These are phyloP conservation scores for Macquaria australasica DNA, from an alignment of 2,113 vertebrate species.

Conservation along the genomic window DNA sequence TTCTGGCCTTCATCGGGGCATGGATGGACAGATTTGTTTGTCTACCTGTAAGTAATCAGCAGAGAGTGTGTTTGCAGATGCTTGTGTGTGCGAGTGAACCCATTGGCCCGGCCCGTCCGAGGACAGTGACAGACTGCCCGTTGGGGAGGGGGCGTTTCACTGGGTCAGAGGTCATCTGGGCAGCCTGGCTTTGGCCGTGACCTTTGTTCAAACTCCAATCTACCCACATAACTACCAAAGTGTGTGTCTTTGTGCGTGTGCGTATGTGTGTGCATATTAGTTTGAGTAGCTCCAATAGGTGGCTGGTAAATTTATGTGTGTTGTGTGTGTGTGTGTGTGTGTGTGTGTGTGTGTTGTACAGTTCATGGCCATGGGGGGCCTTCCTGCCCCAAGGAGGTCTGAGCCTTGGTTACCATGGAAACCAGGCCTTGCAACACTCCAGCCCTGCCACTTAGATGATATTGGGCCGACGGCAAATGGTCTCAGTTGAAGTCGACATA, in stretches of 20 bases:
- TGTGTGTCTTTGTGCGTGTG: slow-evolving; percentile 22
- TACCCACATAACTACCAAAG: slow-evolving; percentile 46
- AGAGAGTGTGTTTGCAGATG: not conserved
- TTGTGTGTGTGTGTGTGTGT: slow-evolving; percentile 17
- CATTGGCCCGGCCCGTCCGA: slow-evolving; percentile 11
- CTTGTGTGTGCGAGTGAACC: slow-evolving; percentile 1
- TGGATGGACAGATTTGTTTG: not conserved
- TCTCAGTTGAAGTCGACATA: slow-evolving; percentile 4
- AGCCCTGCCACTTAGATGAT: slow-evolving; percentile 35
- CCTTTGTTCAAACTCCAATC: slow-evolving; percentile 74
- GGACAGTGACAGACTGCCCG: slow-evolving; percentile 64
- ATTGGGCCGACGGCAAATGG: slow-evolving; percentile 2
- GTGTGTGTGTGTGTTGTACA: slow-evolving; percentile 32
- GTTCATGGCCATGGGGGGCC: slow-evolving; percentile 70
- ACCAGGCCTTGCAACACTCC: slow-evolving; percentile 49
- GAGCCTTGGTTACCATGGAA: slow-evolving; percentile 66
- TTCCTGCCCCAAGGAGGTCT: slow-evolving; percentile 58
- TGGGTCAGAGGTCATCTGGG: slow-evolving; percentile 75
- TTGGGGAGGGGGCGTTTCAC: slow-evolving; percentile 47
- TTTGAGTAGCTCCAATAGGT: slow-evolving; percentile 31
- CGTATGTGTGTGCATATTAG: slow-evolving; percentile 14
- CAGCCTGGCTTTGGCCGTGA: slow-evolving; percentile 79
- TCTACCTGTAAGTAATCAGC: not conserved
- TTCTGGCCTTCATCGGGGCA: not conserved
- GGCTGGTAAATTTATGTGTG: slow-evolving; percentile 12